Base-by-base conservation (phyloP, 2,888 invertebrate species). In the Lepidocyrtoides sp. region DNA sequence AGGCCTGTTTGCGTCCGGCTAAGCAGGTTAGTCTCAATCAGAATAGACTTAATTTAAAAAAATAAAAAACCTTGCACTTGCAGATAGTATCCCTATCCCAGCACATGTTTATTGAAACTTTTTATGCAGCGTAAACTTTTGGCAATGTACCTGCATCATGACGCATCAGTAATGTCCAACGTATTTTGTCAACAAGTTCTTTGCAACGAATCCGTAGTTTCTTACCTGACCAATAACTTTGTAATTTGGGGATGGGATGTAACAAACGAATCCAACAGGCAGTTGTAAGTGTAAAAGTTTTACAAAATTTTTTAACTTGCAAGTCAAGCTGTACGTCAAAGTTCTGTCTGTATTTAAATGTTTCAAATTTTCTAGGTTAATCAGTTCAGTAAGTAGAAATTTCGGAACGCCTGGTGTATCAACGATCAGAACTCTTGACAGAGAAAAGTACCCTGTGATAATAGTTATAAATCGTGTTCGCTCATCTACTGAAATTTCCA, bases 181-280 rank as follows among this genome's bases (percentile, higher is more conserved):
- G 99, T 99, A 93, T 99, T 99, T 96, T 99, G 99, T 96, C 98
- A 98, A 88, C 98, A 98, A 95, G 96, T 99, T 91, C 96, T 99
- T 93, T 98, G 99, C 95, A 97, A 97, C 94, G 98, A 99, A 95
- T 97, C 98, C 20, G 97, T 99, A 81, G 97, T 98, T 94, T 97
- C 98, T 95, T 98, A 98, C 91, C 96, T 99, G 72, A 97, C 97
- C 88, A 97, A 97, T 89, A 98, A 99, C 96, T 99, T 98, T 95
- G 96, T 99, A 69, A 96, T 98, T 1, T 99, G 99, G 97, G 99
- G 99, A 91, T 99, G 99, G 99, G 99, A 99, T 95, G 96, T 99
- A 94, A 98, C 99, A 10, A 97, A 97, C 94, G 97, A 98, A 93
- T 97, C 97, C 94, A 99, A 99, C 95, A 97, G 97, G 95, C 96